Evolutionary conservation across 2,888 invertebrate species (phyloP), one percentile per base, ranked within the genome.

Genomic region (Dicranocentrus wangi): DNA sequence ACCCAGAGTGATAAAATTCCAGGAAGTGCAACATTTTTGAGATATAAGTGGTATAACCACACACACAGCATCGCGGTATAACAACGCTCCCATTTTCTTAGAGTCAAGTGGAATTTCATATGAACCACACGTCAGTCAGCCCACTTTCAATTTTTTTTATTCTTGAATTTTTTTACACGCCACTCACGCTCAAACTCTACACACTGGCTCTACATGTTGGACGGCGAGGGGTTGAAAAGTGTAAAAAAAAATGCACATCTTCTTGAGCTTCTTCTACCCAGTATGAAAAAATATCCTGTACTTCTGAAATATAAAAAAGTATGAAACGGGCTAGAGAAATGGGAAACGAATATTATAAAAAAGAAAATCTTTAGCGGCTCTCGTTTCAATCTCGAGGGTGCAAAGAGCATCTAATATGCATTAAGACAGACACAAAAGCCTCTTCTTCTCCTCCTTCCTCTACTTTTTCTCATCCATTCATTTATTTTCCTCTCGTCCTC

Each of bases 331-430:
- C n/a, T n/a, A n/a, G n/a, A n/a, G 47, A 66, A n/a, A 66, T 47
- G 66, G 43, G 66, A 10, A 42, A 65, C 32, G 39, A 43, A 47
- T 7, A 23, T 3, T 25, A 58, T n/a, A 21, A 60, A 27, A 72
- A 80, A 69, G 69, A 66, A 55, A n/a, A n/a, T 23, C 5, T 43
- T 42, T n/a, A 28, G 51, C 61, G 23, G 51, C 19, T 73, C 25
- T n/a, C 42, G 27, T 75, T 63, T 80, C 80, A 72, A 72, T 81
- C 81, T 81, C 81, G 55, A 70, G 81, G 80, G 80, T 80, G 80
- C 68, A 81, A 81, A 75, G 75, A 81, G 65, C 70, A 70, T 81
- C 73, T 81, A 81, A 81, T 81, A 81, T 81, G 81, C 81, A 81
- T 75, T 81, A 70, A 47, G 75, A 81, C 69, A 63, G 53, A 43